phyloP scores from a whole-genome alignment of 2,797 vertebrate genomes.

The Pelodytes ibericus region DNA sequence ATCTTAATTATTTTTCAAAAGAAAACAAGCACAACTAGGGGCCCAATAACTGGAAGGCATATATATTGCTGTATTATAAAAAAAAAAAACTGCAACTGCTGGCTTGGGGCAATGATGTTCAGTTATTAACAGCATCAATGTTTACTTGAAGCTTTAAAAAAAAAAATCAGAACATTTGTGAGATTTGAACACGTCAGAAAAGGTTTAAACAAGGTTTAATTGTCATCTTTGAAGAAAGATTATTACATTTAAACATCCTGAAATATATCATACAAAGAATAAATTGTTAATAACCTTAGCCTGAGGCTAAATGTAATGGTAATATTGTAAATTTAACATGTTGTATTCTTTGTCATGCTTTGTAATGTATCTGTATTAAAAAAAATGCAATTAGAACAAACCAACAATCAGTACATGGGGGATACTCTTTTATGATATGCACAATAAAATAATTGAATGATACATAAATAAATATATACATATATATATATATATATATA shows the following conservation, averaged over 20 bases:
- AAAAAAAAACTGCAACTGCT: no score
- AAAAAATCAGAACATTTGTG: conserved; percentile 43
- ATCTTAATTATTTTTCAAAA: conserved; percentile 83
- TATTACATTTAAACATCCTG: neutral
- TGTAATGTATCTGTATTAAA: no score
- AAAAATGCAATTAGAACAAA: no score
- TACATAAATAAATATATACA: no score
- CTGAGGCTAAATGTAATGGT: neutral
- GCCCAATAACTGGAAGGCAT: conserved; percentile 71
- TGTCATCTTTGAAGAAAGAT: neutral
- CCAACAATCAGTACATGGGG: no score
- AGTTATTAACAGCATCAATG: conserved; percentile 58
- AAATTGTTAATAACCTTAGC: neutral
- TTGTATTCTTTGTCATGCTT: no score
- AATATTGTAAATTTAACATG: no score
- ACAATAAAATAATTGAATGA: neutral
- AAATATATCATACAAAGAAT: neutral
- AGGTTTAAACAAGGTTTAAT: conserved; percentile 8
- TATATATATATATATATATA: neutral
- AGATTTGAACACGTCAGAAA: neutral
- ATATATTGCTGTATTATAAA: conserved; percentile 62
- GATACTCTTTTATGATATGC: no score
- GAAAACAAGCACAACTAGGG: conserved; percentile 74
- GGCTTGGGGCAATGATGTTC: conserved; percentile 65
- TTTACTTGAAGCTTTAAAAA: conserved; percentile 67